Conservation (phyloP, 1,140 invertebrate genomes). For the Drosophila parabipectinata region DNA sequence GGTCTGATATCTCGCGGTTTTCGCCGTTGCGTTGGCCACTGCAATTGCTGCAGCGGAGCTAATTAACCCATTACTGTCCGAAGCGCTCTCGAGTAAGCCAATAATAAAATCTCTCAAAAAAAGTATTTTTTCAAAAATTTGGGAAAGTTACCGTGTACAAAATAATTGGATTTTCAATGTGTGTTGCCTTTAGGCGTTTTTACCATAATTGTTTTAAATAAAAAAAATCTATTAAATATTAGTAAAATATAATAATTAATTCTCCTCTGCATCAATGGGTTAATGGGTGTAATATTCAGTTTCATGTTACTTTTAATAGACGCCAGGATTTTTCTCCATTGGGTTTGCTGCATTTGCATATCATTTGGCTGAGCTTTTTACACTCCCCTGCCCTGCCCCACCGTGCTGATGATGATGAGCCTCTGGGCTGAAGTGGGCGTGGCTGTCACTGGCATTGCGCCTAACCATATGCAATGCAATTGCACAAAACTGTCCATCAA, state of each 20-base stretch:
- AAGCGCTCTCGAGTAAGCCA: conserved; percentile 9
- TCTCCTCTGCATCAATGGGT: conserved; percentile 31
- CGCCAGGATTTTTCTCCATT: conserved; percentile 54
- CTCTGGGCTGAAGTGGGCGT: conserved; percentile 25
- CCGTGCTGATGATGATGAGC: conserved; percentile 25
- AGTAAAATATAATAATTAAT: not conserved
- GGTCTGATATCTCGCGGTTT: conserved; percentile 78
- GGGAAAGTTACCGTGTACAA: not conserved
- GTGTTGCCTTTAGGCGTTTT: too few relatives aligned
- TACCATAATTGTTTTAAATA: not conserved
- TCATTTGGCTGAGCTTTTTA: conserved; percentile 65
- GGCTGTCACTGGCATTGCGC: conserved; percentile 68
- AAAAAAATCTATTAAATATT: not conserved
- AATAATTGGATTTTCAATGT: too few relatives aligned
- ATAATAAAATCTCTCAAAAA: conserved; percentile 12
- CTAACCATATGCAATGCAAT: conserved; percentile 80
- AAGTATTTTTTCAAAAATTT: not conserved
- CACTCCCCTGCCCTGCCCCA: not conserved
- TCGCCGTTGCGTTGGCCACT: conserved; percentile 49
- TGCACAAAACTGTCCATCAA: conserved; percentile 80
- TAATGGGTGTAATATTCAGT: conserved; percentile 63
- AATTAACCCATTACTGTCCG: conserved; percentile 61
- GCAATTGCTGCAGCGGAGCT: conserved; percentile 35
- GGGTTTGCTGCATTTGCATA: conserved; percentile 71
- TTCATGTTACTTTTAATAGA: conserved; percentile 79